Percentiles rank a stretch among this genome's conserved stretches.
phyloP scores from a whole-genome alignment of 2,113 vertebrate species.

The Spilogale gracilis region DNA sequence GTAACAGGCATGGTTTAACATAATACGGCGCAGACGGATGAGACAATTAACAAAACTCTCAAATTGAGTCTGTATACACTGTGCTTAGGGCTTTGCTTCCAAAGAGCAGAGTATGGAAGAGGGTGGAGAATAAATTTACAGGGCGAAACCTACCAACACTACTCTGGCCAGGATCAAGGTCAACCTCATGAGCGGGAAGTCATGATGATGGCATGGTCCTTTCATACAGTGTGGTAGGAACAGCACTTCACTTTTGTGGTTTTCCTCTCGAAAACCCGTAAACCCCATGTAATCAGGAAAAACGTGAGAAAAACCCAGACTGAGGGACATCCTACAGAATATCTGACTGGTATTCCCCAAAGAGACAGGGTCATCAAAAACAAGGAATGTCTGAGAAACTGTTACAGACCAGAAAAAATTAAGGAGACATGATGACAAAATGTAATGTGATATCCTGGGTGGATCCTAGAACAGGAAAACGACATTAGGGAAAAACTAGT shows the following conservation, averaged over 20 bases:
- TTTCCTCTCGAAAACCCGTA: not conserved
- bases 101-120: not conserved
- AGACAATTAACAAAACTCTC: not conserved
- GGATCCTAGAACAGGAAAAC: not conserved
- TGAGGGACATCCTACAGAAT: not conserved
- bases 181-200: not conserved
- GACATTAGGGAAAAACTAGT: not conserved
- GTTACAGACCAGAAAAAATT: not conserved
- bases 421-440: not conserved
- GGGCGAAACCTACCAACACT: not conserved
- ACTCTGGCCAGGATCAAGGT: not conserved
- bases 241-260: not conserved
- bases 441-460: not conserved
- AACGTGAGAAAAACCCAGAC: not conserved
- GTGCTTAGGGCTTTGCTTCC: not conserved
- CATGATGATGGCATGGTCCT: fast-evolving
- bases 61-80: not conserved
- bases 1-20: not conserved
- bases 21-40: not conserved
- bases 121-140: not conserved
- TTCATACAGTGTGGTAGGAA: not conserved
- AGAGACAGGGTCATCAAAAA: not conserved
- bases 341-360: not conserved
- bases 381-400: not conserved
- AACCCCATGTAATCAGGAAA: not conserved